Percentiles rank a stretch among this genome's conserved stretches.
phyloP scores from a whole-genome alignment of 35 echinoderm and acorn worm genomes.

The Acanthaster planci region DNA sequence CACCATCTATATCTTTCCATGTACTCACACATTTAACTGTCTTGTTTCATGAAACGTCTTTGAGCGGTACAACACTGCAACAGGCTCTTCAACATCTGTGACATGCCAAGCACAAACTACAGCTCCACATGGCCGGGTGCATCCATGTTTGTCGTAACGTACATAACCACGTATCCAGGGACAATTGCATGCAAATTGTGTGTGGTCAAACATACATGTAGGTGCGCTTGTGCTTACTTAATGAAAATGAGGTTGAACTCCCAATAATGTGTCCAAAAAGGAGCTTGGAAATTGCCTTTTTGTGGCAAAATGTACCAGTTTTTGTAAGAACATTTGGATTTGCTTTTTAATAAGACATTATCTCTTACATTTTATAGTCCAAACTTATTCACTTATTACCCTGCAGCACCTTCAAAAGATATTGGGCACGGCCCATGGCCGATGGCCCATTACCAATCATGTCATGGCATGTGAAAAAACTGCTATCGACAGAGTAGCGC shows the following conservation, averaged over 20 bases:
- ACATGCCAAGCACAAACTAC: neutral
- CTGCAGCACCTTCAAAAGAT: neutral
- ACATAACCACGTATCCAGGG: neutral
- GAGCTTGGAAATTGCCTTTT: neutral
- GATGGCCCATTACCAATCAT: neutral
- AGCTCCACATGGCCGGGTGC: neutral
- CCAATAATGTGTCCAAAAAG: neutral
- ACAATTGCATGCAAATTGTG: neutral
- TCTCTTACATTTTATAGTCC: neutral
- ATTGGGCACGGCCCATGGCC: neutral
- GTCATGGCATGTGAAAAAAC: no score
- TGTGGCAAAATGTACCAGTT: neutral
- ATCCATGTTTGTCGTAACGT: neutral
- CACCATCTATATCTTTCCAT: conserved; percentile 15
- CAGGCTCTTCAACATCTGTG: conserved; percentile 11
- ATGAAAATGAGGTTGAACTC: neutral
- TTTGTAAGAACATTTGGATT: neutral
- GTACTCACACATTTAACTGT: neutral
- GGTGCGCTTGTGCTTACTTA: neutral
- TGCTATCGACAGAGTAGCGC: no score
- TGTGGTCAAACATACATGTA: neutral
- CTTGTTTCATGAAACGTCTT: neutral
- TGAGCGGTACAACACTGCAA: neutral
- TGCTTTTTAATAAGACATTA: neutral
- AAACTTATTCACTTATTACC: neutral